phyloP scores from a whole-genome alignment of 2,113 vertebrate genomes.

The Mormoops blainvillei region DNA sequence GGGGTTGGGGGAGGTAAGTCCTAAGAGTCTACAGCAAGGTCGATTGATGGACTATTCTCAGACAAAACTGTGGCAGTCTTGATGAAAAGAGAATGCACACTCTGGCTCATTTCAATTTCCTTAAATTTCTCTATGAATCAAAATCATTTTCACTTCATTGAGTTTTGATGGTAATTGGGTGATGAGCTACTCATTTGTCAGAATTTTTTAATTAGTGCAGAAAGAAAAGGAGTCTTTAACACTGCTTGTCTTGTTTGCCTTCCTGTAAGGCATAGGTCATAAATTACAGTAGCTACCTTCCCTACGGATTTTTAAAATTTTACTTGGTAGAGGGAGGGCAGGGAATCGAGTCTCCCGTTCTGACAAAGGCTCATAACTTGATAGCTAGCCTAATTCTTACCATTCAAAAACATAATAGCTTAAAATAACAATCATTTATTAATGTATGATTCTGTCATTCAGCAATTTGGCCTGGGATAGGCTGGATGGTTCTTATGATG shows the following conservation, averaged over 20 bases:
- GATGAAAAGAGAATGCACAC: background rate
- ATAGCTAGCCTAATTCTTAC: background rate
- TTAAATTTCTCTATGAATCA: slow-evolving; percentile 47
- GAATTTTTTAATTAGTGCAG: slow-evolving; percentile 42
- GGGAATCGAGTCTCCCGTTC: background rate
- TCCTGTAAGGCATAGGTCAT: slow-evolving; percentile 31
- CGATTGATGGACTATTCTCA: background rate
- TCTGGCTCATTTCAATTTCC: slow-evolving; percentile 25
- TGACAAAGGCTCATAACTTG: background rate
- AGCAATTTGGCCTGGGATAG: background rate
- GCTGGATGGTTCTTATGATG: background rate
- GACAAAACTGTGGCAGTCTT: background rate
- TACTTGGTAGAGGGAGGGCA: background rate
- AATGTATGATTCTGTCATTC: background rate
- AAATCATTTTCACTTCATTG: slow-evolving; percentile 52
- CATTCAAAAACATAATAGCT: background rate
- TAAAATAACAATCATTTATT: background rate
- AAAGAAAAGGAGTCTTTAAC: slow-evolving; percentile 25
- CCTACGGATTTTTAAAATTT: background rate
- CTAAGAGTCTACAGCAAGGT: background rate
- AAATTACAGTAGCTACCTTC: background rate
- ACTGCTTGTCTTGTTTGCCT: slow-evolving; percentile 18
- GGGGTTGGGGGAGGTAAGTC: background rate
- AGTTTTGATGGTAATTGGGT: slow-evolving; percentile 33
- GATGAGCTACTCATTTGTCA: slow-evolving; percentile 53